Conservation (phyloP, 2,113 vertebrate species). For the Mastomys coucha region DNA sequence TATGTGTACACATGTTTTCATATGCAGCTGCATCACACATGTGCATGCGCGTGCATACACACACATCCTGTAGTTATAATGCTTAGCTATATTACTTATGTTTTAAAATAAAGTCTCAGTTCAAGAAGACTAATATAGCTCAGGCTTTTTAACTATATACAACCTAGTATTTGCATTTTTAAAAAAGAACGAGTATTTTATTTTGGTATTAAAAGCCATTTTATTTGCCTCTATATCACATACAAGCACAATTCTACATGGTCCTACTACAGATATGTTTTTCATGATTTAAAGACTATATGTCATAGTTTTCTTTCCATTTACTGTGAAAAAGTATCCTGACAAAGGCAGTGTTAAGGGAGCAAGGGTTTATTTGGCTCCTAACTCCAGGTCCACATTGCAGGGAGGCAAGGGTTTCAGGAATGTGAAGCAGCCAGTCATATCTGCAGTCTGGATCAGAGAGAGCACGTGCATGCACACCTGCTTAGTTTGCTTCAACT, state of each 20-base stretch:
- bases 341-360: background rate
- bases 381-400: background rate
- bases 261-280: background rate
- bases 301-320: background rate
- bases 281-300: background rate
- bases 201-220: constrained; percentile 3
- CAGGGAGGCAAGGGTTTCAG: background rate
- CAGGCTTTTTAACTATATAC: background rate
- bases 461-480: background rate
- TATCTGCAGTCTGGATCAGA: too few species aligned
- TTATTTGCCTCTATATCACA: background rate
- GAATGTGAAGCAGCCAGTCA: background rate
- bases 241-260: background rate
- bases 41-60: too few species aligned
- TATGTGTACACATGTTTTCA: background rate
- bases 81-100: background rate
- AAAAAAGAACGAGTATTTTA: background rate
- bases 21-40: background rate
- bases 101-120: constrained; percentile 26
- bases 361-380: background rate
- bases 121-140: constrained; percentile 11
- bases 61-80: background rate
- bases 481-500: background rate
- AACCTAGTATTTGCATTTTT: background rate
- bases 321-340: background rate